Conservation (phyloP, 2,888 invertebrate species). For the Parelbella ahira region DNA sequence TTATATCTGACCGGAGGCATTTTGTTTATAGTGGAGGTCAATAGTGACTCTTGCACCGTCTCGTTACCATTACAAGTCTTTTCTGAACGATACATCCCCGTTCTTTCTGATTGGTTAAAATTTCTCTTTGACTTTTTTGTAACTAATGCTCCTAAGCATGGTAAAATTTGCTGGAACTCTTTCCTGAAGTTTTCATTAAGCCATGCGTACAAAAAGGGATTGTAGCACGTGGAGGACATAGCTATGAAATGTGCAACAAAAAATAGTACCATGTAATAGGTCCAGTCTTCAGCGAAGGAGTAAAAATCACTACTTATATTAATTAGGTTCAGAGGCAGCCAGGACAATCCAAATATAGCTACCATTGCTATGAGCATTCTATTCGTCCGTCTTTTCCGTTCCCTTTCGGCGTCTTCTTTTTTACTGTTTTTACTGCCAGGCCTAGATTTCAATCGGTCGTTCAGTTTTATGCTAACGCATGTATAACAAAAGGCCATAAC, state of each 20-base stretch:
- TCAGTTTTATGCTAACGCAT: conserved; percentile 88
- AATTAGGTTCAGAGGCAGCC: conserved; percentile 90
- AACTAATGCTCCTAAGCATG: conserved; percentile 79
- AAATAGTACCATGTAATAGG: conserved; percentile 88
- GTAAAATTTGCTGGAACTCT: conserved; percentile 89
- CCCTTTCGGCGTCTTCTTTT: conserved; percentile 89
- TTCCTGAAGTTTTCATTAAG: conserved; percentile 96
- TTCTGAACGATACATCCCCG: conserved; percentile 69
- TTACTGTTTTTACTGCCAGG: conserved; percentile 87
- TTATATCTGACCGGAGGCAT: conserved; percentile 69
- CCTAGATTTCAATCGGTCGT: conserved; percentile 85
- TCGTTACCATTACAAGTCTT: conserved; percentile 75
- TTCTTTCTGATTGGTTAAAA: conserved; percentile 66
- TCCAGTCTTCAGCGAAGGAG: conserved; percentile 82
- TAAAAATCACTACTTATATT: conserved; percentile 88
- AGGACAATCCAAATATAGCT: conserved; percentile 91
- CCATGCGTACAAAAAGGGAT: conserved; percentile 97
- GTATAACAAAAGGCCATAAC: conserved; percentile 93
- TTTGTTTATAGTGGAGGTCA: conserved; percentile 67
- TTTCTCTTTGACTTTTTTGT: conserved; percentile 62
- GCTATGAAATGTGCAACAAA: conserved; percentile 92
- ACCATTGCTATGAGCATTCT: conserved; percentile 96
- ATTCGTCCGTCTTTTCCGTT: conserved; percentile 90
- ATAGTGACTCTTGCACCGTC: conserved; percentile 68
- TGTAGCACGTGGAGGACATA: conserved; percentile 97